Conservation (phyloP, 2,797 vertebrate species). For the Enteromius trimaculatus region DNA sequence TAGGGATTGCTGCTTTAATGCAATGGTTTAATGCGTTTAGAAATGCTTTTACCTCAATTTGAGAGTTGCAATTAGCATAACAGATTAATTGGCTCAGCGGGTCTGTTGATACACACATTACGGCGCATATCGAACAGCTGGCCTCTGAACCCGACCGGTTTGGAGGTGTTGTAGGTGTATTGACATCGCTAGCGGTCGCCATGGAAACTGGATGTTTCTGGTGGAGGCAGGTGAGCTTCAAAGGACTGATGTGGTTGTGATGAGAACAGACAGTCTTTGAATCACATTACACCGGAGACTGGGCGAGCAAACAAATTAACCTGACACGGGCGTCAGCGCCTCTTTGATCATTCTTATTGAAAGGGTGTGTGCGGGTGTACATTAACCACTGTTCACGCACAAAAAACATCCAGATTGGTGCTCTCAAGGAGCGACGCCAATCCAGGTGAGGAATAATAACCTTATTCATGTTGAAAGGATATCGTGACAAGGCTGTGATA, state of each 20-base stretch:
- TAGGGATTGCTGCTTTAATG: constrained; percentile 9
- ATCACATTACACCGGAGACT: constrained; percentile 54
- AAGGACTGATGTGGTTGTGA: constrained; percentile 52
- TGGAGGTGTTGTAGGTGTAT: constrained; percentile 51
- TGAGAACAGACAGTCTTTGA: constrained; percentile 55
- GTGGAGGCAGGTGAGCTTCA: constrained; percentile 51
- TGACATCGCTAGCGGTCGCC: constrained; percentile 61
- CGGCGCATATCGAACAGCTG: constrained; percentile 21
- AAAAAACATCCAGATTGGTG: constrained; percentile 40
- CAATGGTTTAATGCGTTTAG: background rate
- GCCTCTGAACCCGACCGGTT: constrained; percentile 50
- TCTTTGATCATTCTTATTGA: constrained; percentile 61
- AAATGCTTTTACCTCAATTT: constrained; percentile 16
- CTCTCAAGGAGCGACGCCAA: background rate
- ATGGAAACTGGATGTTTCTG: constrained; percentile 63
- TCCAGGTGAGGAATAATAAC: constrained; percentile 4
- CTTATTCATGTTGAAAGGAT: background rate
- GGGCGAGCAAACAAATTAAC: constrained; percentile 59
- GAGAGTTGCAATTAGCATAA: constrained; percentile 49
- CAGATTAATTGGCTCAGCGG: constrained; percentile 22
- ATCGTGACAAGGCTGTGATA: background rate
- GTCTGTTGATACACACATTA: constrained; percentile 26
- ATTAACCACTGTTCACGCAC: constrained; percentile 40
- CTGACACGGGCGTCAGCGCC: constrained; percentile 45
- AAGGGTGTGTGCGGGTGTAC: constrained; percentile 48